Evolutionary conservation across 2,797 vertebrate species (phyloP).

Genomic region (Chaenodraco wilsoni): DNA sequence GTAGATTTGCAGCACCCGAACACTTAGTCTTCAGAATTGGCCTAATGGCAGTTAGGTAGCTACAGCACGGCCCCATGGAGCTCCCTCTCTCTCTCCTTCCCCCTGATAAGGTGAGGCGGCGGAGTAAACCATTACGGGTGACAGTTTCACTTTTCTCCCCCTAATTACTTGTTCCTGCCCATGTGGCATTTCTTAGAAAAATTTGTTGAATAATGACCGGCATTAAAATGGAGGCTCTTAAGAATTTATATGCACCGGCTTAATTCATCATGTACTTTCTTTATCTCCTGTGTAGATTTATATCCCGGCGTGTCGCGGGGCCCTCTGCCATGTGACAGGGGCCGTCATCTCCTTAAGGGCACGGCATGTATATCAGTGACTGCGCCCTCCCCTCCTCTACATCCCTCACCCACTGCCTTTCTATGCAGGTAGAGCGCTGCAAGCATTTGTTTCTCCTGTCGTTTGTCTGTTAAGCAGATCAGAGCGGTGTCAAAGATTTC

Average conservation of each 20-base stretch:
- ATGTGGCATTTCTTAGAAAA: slow-evolving; percentile 99
- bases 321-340: slow-evolving; percentile 90
- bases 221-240: slow-evolving; percentile 99
- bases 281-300: slow-evolving; percentile 99
- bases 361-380: slow-evolving; percentile 94
- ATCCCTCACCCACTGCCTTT: slow-evolving; percentile 64
- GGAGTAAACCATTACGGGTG: slow-evolving; percentile 98
- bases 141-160: slow-evolving; percentile 99
- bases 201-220: slow-evolving; percentile 99
- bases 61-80: slow-evolving; percentile 56
- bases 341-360: slow-evolving; percentile 99
- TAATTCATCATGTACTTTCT: slow-evolving; percentile 99
- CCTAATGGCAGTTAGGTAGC: slow-evolving; percentile 72
- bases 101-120: slow-evolving; percentile 91
- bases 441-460: slow-evolving; percentile 88
- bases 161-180: slow-evolving; percentile 99
- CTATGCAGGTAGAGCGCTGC: slow-evolving; percentile 84
- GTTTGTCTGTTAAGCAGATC: slow-evolving; percentile 74
- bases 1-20: slow-evolving; percentile 65
- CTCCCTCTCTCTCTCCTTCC: slow-evolving; percentile 49
- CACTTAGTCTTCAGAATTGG: slow-evolving; percentile 75
- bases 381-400: slow-evolving; percentile 46
- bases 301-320: slow-evolving; percentile 93
- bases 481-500: slow-evolving; percentile 1
- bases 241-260: slow-evolving; percentile 98